Conservation (phyloP, 2,888 invertebrate species). For the Incurvaria masculella region DNA sequence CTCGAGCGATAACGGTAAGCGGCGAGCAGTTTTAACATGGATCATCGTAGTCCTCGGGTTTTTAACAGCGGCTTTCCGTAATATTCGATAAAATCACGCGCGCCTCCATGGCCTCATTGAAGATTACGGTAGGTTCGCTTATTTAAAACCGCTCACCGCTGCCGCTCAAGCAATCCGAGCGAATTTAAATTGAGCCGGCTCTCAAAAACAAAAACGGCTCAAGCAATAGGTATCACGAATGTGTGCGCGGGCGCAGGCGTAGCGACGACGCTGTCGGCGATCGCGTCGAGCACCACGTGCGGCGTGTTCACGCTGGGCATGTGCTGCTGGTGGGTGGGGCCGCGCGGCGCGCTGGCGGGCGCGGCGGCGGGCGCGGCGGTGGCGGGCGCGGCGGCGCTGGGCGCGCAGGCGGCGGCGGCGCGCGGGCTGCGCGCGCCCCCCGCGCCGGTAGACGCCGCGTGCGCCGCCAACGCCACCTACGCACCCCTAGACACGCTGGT, state of each 20-base stretch:
- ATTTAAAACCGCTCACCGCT: no score
- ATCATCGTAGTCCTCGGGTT: no score
- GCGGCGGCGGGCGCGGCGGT: conserved; percentile 59
- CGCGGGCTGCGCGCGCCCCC: conserved; percentile 55
- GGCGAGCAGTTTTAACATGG: no score
- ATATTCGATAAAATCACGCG: no score
- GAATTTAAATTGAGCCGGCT: no score
- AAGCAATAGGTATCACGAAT: no score
- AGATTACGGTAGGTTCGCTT: no score
- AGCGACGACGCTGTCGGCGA: conserved; percentile 75
- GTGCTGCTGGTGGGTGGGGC: conserved; percentile 76
- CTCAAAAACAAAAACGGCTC: no score
- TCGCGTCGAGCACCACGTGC: conserved; percentile 78
- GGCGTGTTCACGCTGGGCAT: conserved; percentile 83
- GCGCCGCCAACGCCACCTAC: conserved; percentile 28
- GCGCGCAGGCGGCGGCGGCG: conserved; percentile 64
- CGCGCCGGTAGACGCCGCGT: conserved; percentile 24
- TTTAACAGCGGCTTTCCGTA: no score
- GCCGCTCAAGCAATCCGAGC: no score
- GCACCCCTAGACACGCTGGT: conserved; percentile 35
- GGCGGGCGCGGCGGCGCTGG: conserved; percentile 63
- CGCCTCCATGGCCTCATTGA: no score
- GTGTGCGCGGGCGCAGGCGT: conserved; percentile 53
- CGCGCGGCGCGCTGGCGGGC: conserved; percentile 60
- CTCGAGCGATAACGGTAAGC: no score